Conservation (phyloP, 2,113 vertebrate species). For the Pyxicephalus adspersus region DNA sequence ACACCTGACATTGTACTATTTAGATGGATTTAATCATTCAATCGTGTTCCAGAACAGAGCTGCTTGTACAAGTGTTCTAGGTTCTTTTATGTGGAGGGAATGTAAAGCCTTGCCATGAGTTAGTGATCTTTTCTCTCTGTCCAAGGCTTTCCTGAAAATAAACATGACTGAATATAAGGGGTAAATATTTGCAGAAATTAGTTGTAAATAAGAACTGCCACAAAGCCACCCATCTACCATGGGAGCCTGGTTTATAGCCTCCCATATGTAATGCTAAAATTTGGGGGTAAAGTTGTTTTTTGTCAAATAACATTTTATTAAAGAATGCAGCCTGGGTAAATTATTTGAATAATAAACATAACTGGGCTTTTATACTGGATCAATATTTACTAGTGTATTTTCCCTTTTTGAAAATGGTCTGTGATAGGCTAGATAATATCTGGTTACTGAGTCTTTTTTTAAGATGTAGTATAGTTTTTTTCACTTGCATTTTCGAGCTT, state of each 20-base stretch:
- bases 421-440: not conserved
- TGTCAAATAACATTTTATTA: not conserved
- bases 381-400: not conserved
- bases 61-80: not conserved
- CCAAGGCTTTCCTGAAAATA: too few species aligned
- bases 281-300: not conserved
- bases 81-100: not conserved
- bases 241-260: too few species aligned
- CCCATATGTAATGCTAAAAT: not conserved
- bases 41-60: not conserved
- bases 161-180: not conserved
- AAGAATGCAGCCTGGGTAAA: not conserved
- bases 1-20: too few species aligned
- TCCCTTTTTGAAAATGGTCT: not conserved
- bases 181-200: not conserved
- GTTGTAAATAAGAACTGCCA: not conserved
- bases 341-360: not conserved
- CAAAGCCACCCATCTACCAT: not conserved
- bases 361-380: not conserved
- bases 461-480: slow-evolving; percentile 37
- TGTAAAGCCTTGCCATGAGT: not conserved
- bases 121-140: too few species aligned
- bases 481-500: slow-evolving; percentile 5
- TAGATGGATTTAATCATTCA: too few species aligned
- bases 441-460: not conserved